Conservation (phyloP, 2,113 vertebrate genomes). For the Fregetta grallaria region DNA sequence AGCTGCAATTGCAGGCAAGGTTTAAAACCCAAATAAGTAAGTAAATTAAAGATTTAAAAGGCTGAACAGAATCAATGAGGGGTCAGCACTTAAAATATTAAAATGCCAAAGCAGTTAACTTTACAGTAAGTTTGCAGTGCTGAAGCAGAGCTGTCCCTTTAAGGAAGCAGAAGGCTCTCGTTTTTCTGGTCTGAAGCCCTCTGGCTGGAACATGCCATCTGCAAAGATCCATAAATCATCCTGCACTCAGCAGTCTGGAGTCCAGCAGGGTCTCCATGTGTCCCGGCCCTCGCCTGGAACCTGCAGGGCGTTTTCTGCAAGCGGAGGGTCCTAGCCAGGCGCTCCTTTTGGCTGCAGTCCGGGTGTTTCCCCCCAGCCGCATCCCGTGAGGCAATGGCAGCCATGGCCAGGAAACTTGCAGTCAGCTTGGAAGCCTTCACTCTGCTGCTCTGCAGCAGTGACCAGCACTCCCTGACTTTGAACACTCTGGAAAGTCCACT, state of each 20-base stretch:
- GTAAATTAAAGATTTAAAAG: constrained; percentile 62
- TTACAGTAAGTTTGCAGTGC: neutral
- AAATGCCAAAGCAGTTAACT: neutral
- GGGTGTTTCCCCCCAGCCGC: neutral
- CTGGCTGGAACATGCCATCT: constrained; percentile 2
- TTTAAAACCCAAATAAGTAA: constrained; percentile 60
- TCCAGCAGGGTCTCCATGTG: neutral
- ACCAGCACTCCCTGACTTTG: neutral
- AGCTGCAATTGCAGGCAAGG: constrained; percentile 29
- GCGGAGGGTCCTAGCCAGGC: neutral
- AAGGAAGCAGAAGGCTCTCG: neutral
- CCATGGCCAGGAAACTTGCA: neutral
- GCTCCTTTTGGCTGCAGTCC: neutral
- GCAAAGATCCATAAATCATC: constrained; percentile 16
- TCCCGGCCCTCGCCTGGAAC: neutral
- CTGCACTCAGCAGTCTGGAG: neutral
- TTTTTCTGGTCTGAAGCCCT: neutral
- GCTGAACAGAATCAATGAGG: constrained; percentile 29
- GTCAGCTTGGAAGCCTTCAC: neutral
- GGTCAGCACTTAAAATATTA: constrained; percentile 33
- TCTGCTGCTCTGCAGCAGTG: neutral
- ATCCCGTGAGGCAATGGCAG: neutral
- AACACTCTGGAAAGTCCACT: neutral
- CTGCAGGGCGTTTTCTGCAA: neutral
- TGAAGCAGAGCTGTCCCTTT: neutral